Evolutionary conservation across 2,797 vertebrate species (phyloP), one percentile per base, ranked within the genome.

Genomic region (Trichosurus vulpecula): DNA sequence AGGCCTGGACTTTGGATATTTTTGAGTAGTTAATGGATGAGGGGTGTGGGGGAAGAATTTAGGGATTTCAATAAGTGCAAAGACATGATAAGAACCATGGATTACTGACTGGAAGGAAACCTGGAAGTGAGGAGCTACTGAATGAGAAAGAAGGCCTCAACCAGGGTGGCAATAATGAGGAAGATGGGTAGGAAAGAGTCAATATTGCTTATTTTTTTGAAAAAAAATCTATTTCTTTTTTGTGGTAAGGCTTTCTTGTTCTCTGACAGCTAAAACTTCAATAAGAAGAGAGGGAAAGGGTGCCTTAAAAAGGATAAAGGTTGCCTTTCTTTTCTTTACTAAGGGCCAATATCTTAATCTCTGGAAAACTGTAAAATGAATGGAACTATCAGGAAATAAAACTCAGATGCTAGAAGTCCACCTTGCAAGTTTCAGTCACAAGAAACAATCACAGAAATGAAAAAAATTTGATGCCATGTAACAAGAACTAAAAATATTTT

Each of bases 401-500:
- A 95, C 58, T 96, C 10, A 81, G 47, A 61, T 58, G 90, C 92
- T n/a, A 93, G 93, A 97, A 95, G 8, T 91, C 52, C 54, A 95
- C 87, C 95, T 96, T 95, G 92, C 16, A 98, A 91, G 56, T 97
- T 97, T 98, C 55, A 94, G 91, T 93, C 95, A 54, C 35, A 96
- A 97, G 92, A 47, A 97, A 96, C 47, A 96, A 94, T 54, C 31
- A 57, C 55, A 92, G 52, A 96, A 90, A 22, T 0, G 35, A 97
- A 13, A 92, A 92, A 96, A 97, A 97, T 96, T 47, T 95, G 93
- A 93, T 91, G 97, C 5, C 19, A 6, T 93, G 27, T 96, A 96
- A 98, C 95, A 95, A 98, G 89, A 97, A 81, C 55, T 52, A 91
- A 95, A 98, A 96, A 35, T 96, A 98, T 91, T 97, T 97, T 96